Evolutionary conservation across 2,113 vertebrate species (phyloP), one percentile per base, ranked within the genome.

Genomic region (Burhinus oedicnemus): DNA sequence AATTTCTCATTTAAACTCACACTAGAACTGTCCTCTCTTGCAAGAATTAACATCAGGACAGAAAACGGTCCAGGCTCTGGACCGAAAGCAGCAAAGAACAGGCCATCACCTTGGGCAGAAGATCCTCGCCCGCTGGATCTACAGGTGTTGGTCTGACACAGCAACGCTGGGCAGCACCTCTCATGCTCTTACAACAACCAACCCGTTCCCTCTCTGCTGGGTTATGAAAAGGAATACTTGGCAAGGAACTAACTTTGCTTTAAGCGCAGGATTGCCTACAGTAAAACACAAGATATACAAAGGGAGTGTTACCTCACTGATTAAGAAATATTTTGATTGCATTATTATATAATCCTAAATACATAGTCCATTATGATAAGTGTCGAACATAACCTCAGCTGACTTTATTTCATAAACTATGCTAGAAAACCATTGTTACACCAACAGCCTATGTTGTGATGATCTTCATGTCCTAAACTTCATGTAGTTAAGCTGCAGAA

Each of bases 1-100:
- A 36, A 89, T 97, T 97, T 95, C 86, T 93, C 95, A 84, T 80
- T 54, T 64, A 71, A 89, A 55, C 94, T 84, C 95, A 52, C 72
- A 23, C 38, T 81, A 91, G 65, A 79, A 40, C 16, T 87, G 78
- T 66, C 60, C 86, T 68, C 65, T 83, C 81, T 32, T 75, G 18
- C 91, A 94, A 87, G 47, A 94, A 93, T 86, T 78, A 47, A 91
- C 74, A 94, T 47, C 80, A 91, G 82, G 90, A 78, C 52, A 93
- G 80, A 60, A 60, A 61, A 20, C 7, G 23, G 49, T 76, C 78
- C 89, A 89, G 82, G 79, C 77, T 75, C 51, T 26, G 51, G 26
- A 54, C 60, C 40, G 60, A 83, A 76, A 80, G 75, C 81, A 42
- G 55, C 62, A 58, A 61, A 69, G 93, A 47, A 38, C 58, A 81